phyloP scores from a whole-genome alignment of 2,113 vertebrate genomes.

The Psittacula cyanocephala region DNA sequence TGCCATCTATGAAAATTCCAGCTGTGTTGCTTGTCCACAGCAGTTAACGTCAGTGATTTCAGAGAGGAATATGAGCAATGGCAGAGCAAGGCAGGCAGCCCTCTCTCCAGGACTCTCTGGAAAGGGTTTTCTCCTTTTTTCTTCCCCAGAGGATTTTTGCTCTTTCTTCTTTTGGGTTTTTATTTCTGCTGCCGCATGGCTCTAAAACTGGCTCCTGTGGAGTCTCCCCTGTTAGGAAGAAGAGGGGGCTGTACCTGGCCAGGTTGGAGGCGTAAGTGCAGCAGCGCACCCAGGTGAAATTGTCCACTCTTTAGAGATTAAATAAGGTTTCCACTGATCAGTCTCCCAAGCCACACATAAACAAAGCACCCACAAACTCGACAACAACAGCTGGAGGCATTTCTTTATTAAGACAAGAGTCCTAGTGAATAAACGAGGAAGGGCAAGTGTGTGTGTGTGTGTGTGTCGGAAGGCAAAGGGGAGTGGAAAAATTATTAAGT shows the following conservation, averaged over 20 bases:
- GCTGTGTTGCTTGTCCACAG: slow-evolving; percentile 8
- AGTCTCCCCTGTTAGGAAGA: not conserved
- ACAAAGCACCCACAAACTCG: slow-evolving; percentile 1
- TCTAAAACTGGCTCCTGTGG: not conserved
- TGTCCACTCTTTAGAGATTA: not conserved
- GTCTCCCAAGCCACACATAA: not conserved
- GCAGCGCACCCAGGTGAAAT: not conserved
- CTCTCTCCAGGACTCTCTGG: not conserved
- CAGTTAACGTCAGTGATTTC: not conserved
- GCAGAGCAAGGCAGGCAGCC: not conserved
- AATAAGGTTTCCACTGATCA: not conserved
- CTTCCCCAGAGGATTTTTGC: not conserved
- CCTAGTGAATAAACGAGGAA: slow-evolving; percentile 59
- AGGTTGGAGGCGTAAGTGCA: not conserved
- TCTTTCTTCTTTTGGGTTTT: not conserved
- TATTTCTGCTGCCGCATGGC: not conserved
- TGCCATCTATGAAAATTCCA: not conserved
- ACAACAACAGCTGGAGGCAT: not conserved
- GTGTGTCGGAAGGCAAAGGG: not conserved
- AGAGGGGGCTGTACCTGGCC: not conserved
- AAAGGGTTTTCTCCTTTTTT: not conserved
- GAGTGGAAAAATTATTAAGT: slow-evolving; percentile 49
- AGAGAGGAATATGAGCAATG: not conserved
- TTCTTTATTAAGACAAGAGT: slow-evolving; percentile 8
- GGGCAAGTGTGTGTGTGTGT: not conserved